phyloP scores from a whole-genome alignment of 2,113 vertebrate species.

The Euleptes europaea region DNA sequence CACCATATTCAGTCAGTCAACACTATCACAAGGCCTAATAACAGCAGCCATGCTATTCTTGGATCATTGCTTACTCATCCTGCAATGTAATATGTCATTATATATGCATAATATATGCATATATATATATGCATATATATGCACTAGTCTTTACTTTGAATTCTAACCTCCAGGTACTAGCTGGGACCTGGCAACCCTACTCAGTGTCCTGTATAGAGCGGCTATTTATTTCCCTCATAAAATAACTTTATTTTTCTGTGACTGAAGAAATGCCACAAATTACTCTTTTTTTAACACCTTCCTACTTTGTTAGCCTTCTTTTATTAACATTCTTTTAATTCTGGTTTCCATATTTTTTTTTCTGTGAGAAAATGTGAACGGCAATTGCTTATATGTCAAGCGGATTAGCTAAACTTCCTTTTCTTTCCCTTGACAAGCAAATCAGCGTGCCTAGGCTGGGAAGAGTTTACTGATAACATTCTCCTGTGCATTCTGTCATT shows the following conservation, averaged over 20 bases:
- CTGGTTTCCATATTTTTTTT: rapidly evolving
- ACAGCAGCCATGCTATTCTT: too few relatives aligned
- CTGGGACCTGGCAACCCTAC: too few relatives aligned
- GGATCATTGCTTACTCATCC: too few relatives aligned
- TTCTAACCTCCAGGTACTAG: too few relatives aligned
- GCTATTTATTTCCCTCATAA: neutral
- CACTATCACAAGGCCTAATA: too few relatives aligned
- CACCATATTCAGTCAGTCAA: too few relatives aligned
- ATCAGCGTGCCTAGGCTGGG: neutral
- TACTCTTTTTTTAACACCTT: neutral
- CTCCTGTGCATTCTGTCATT: neutral
- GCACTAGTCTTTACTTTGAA: too few relatives aligned
- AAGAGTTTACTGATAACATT: slow-evolving; percentile 31
- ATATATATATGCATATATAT: too few relatives aligned
- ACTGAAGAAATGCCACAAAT: neutral
- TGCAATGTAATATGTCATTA: too few relatives aligned
- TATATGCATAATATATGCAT: too few relatives aligned
- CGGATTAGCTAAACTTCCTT: slow-evolving; percentile 10
- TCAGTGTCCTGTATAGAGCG: too few relatives aligned
- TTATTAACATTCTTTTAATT: slow-evolving; percentile 15
- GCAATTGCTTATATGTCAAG: slow-evolving; percentile 30
- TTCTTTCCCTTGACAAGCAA: slow-evolving; percentile 32
- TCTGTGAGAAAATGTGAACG: slow-evolving; percentile 35
- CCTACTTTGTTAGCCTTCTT: neutral
- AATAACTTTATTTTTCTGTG: neutral